Base-by-base conservation (phyloP, 2,888 invertebrate genomes). In the Dynastes grantii region DNA sequence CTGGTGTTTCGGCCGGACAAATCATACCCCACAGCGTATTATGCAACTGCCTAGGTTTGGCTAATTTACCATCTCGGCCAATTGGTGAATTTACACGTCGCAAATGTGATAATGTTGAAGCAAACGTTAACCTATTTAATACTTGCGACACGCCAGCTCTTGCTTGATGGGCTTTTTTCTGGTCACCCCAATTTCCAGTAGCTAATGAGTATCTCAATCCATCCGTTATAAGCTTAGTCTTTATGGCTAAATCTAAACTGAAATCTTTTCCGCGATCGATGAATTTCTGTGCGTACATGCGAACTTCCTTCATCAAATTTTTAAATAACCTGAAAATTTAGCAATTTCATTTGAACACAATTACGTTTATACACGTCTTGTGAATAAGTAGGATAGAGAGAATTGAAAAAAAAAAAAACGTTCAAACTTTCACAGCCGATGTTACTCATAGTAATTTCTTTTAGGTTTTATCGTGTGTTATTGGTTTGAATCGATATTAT, bases 21-120 rank as follows among this genome's bases (percentile, higher is more conserved):
- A 99, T 95, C 98, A 99, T 99, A 70, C 99, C 99, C 99, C 99
- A 99, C 76, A 98, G 91, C 0, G 99, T 99, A 87, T 99, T 99
- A 89, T 99, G 99, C 83, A 99, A 91, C 89, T 99, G 99, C 85
- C 99, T 95, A 61, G 99, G 99, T 88, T 99, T 98, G 0, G 99
- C 99, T 84, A 99, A 90, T 91, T 99, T 99, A 81, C 99, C 99
- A 89, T 99, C 99, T 82, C 99, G 92, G 81, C 99, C 99, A 87
- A 99, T 99, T 0, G 99, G 99, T 2, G 99, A 99, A 89, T 99
- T 99, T 0, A 99, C 97, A 84, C 99, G 95, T 67, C 99, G 91
- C 85, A 99, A 93, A 93, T 99, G 99, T 8, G 99, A 99, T 81
- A 99, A 90, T 0, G 99, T 99, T 0, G 99, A 99, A 2, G 98